Percentiles rank a stretch among this genome's conserved stretches.
phyloP scores from a whole-genome alignment of 1,140 invertebrate genomes.

The Lineus longissimus region DNA sequence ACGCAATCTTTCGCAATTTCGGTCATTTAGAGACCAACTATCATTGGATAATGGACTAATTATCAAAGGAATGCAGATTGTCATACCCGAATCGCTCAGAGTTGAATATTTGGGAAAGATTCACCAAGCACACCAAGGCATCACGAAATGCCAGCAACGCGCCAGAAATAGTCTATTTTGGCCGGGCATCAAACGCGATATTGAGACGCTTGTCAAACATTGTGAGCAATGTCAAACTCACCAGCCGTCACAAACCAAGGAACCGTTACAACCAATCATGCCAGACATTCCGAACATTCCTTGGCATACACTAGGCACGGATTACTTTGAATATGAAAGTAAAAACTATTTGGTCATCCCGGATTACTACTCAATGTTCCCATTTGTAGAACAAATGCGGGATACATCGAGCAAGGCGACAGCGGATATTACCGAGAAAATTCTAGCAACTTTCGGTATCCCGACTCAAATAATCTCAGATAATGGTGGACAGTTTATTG shows the following conservation, averaged over 20 bases:
- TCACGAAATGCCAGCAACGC: conserved; percentile 17
- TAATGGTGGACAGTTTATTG: neutral
- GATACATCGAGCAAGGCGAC: conserved; percentile 5
- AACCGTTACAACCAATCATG: conserved; percentile 5
- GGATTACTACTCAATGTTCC: conserved; percentile 10
- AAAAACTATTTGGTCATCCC: neutral
- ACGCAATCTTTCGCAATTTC: conserved; percentile 6
- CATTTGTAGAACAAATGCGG: conserved; percentile 10
- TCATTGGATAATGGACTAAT: conserved; percentile 13
- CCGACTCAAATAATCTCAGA: neutral
- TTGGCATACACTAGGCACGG: neutral
- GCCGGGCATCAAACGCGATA: conserved; percentile 24
- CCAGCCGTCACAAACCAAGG: neutral
- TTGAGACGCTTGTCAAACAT: conserved; percentile 16
- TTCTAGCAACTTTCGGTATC: conserved; percentile 17
- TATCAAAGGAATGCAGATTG: conserved; percentile 18
- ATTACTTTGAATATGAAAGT: neutral
- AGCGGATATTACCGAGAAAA: neutral
- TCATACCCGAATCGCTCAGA: conserved; percentile 12
- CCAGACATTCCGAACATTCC: neutral
- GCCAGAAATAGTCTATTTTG: conserved; percentile 22
- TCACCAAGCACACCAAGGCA: conserved; percentile 18
- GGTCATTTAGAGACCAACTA: conserved; percentile 17
- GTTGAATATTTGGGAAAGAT: conserved; percentile 16
- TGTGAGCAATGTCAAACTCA: conserved; percentile 16